Evolutionary conservation across 1,140 invertebrate genomes (phyloP).

Genomic region (Teleopsis dalmanni): DNA sequence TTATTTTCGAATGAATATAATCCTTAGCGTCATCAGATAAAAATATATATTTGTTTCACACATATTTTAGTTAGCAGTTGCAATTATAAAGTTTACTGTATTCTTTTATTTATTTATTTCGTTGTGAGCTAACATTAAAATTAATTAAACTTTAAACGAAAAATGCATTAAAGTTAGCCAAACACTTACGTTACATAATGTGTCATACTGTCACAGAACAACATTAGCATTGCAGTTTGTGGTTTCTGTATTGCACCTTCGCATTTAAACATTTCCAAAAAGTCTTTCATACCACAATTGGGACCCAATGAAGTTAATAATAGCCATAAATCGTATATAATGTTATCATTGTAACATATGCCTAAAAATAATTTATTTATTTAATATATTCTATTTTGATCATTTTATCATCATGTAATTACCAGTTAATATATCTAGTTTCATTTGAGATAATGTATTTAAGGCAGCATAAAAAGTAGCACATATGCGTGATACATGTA

Average conservation of each 20-base stretch:
- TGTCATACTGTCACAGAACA: constrained; percentile 95
- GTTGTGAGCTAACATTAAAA: too few relatives aligned
- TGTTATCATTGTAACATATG: constrained; percentile 85
- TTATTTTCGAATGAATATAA: too few relatives aligned
- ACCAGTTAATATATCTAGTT: constrained; percentile 92
- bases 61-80: too few relatives aligned
- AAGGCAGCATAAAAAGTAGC: constrained; percentile 86
- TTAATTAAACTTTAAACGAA: too few relatives aligned
- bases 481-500: constrained; percentile 76
- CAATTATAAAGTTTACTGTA: too few relatives aligned
- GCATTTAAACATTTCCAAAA: constrained; percentile 81
- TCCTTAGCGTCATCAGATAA: too few relatives aligned
- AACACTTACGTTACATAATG: constrained; percentile 95
- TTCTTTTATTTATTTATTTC: too few relatives aligned
- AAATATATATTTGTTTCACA: too few relatives aligned
- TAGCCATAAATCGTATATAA: constrained; percentile 86
- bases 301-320: constrained; percentile 83
- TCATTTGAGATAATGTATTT: constrained; percentile 82
- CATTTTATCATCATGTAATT: not conserved
- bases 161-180: too few relatives aligned
- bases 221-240: constrained; percentile 83
- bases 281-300: constrained; percentile 80
- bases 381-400: not conserved
- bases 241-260: constrained; percentile 62
- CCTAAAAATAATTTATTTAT: constrained; percentile 48